These are phyloP conservation scores for Morbakka virulenta DNA, from an alignment of 30 jellyfish, hydroid and myxozoan species.

Conservation along the genomic window DNA sequence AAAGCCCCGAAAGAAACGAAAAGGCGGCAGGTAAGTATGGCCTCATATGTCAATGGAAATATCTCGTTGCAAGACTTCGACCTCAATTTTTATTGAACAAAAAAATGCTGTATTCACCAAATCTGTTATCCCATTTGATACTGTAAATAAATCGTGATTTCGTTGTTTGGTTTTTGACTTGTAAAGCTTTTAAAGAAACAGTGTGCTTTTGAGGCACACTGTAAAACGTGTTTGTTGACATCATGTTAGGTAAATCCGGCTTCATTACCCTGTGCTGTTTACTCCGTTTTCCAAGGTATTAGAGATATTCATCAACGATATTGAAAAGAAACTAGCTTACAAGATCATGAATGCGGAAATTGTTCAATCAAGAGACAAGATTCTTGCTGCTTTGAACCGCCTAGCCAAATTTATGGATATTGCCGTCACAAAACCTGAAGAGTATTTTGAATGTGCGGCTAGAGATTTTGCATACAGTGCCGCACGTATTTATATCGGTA, in stretches of 20 bases:
- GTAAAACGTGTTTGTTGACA: slow-evolving; percentile 21
- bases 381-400: slow-evolving; percentile 14
- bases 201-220: slow-evolving; percentile 33
- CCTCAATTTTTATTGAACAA: no score
- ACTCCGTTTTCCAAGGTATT: no score
- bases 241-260: no score
- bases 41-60: no score
- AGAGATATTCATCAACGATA: slow-evolving; percentile 2
- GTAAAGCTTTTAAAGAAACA: slow-evolving; percentile 73
- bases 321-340: background rate
- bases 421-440: slow-evolving; percentile 2
- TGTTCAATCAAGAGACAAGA: slow-evolving; percentile 4
- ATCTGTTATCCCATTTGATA: slow-evolving; percentile 97
- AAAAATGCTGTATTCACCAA: no score
- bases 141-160: slow-evolving; percentile 78
- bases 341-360: background rate
- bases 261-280: no score
- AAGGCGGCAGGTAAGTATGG: no score
- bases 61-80: no score
- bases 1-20: no score
- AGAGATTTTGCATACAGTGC: slow-evolving; percentile 74
- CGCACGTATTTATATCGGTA: slow-evolving; percentile 74
- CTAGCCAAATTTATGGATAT: slow-evolving; percentile 14
- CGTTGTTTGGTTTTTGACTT: slow-evolving; percentile 71
- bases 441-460: slow-evolving; percentile 52